Conservation (phyloP, 1,140 invertebrate species). For the Trypoxylus dichotomus region DNA sequence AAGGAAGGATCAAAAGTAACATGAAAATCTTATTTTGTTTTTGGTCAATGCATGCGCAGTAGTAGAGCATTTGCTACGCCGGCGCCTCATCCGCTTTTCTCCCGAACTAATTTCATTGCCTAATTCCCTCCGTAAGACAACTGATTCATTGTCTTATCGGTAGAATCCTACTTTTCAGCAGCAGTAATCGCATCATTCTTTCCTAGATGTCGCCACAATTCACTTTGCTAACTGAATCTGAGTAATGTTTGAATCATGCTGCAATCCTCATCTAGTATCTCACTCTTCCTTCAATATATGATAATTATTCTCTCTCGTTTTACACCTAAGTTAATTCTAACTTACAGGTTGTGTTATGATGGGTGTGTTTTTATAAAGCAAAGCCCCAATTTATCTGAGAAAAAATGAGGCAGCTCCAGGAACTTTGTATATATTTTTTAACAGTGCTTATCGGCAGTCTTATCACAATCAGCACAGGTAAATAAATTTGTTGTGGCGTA, state of each 20-base stretch:
- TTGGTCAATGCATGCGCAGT: too few relatives aligned
- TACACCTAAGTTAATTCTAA: background rate
- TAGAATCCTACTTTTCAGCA: too few relatives aligned
- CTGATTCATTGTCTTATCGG: too few relatives aligned
- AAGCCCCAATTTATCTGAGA: background rate
- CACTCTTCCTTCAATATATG: background rate
- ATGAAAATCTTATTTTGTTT: too few relatives aligned
- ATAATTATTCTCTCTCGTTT: background rate
- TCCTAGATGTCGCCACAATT: background rate
- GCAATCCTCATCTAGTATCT: background rate
- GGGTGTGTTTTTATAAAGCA: slow-evolving; percentile 3
- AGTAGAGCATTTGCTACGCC: too few relatives aligned
- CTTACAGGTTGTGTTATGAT: background rate
- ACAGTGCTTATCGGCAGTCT: background rate
- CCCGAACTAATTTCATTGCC: too few relatives aligned
- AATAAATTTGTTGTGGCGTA: background rate
- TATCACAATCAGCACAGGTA: background rate
- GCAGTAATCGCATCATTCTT: too few relatives aligned
- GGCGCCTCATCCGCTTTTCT: too few relatives aligned
- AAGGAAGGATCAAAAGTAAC: too few relatives aligned
- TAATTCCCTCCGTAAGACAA: too few relatives aligned
- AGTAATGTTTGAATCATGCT: background rate
- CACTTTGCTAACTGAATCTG: background rate
- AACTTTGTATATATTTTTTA: background rate
- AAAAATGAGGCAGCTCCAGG: background rate